Evolutionary conservation across 2,797 vertebrate genomes (phyloP).

Genomic region (Labeo calbasu): DNA sequence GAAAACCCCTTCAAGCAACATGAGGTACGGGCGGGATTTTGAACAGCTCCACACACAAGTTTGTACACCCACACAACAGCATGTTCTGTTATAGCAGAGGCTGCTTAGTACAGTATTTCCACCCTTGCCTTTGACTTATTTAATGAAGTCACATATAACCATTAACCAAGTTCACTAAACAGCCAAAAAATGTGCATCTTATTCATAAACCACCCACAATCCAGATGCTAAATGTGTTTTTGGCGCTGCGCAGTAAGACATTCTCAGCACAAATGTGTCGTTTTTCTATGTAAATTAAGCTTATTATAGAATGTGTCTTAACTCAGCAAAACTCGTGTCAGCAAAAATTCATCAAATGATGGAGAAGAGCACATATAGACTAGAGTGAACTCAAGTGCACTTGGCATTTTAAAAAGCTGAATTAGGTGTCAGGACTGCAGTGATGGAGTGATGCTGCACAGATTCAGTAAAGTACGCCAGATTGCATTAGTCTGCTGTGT

Average conservation of each 20-base stretch:
- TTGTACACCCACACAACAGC: slow-evolving; percentile 46
- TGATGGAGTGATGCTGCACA: background rate
- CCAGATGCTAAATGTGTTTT: background rate
- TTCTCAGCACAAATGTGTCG: background rate
- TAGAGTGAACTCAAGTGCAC: background rate
- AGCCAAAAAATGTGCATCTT: background rate
- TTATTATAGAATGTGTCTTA: background rate
- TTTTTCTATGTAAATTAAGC: background rate
- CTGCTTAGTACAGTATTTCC: slow-evolving; percentile 26
- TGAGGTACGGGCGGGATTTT: slow-evolving; percentile 37
- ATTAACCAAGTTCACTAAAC: slow-evolving; percentile 4
- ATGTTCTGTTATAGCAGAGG: slow-evolving; percentile 47
- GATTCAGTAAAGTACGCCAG: slow-evolving; percentile 16
- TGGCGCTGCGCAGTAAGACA: background rate
- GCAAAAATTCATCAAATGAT: slow-evolving; percentile 8
- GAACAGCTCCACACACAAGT: slow-evolving; percentile 43
- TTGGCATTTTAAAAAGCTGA: slow-evolving; percentile 28
- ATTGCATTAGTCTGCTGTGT: slow-evolving; percentile 7
- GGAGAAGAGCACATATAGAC: slow-evolving; percentile 9
- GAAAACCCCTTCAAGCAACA: slow-evolving; percentile 38
- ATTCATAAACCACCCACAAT: background rate
- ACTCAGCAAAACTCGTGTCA: slow-evolving; percentile 2
- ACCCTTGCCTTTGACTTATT: background rate
- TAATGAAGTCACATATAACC: background rate
- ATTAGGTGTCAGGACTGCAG: background rate